Conservation (phyloP, 1,140 invertebrate genomes). For the Nilaparvata lugens region DNA sequence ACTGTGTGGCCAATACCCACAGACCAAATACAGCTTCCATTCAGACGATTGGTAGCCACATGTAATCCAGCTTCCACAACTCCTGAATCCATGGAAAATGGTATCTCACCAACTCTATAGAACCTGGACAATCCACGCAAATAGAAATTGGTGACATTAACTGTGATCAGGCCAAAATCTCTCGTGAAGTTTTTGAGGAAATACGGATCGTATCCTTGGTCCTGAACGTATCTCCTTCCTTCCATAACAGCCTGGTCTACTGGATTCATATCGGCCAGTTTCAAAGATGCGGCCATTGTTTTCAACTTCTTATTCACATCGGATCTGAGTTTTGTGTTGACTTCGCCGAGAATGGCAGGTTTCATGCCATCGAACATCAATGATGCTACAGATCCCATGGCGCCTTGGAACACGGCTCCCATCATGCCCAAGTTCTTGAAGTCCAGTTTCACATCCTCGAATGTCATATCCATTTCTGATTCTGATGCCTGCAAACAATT, state of each 20-base stretch:
- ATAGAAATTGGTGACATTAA: conserved; percentile 47
- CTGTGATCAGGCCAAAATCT: conserved; percentile 17
- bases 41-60: conserved; percentile 64
- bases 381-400: conserved; percentile 69
- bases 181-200: conserved; percentile 11
- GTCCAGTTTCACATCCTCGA: conserved; percentile 64
- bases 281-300: conserved; percentile 45
- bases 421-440: conserved; percentile 71
- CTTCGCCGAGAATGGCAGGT: conserved; percentile 66
- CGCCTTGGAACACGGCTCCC: conserved; percentile 59
- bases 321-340: conserved; percentile 50
- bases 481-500: conserved; percentile 44
- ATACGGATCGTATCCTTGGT: conserved; percentile 62
- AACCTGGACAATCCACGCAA: conserved; percentile 68
- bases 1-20: conserved; percentile 34
- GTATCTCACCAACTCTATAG: conserved; percentile 68
- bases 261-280: conserved; percentile 42
- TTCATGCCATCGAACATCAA: conserved; percentile 78
- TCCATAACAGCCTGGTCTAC: conserved; percentile 70
- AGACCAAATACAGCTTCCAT: conserved; percentile 61
- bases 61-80: conserved; percentile 54
- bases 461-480: conserved; percentile 67
- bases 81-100: conserved; percentile 47
- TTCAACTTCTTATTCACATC: conserved; percentile 26
- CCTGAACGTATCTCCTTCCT: conserved; percentile 54